Percentiles rank a stretch among this genome's conserved stretches.
Conservation (phyloP, 2,888 invertebrate species). For the Diaperis boleti region DNA sequence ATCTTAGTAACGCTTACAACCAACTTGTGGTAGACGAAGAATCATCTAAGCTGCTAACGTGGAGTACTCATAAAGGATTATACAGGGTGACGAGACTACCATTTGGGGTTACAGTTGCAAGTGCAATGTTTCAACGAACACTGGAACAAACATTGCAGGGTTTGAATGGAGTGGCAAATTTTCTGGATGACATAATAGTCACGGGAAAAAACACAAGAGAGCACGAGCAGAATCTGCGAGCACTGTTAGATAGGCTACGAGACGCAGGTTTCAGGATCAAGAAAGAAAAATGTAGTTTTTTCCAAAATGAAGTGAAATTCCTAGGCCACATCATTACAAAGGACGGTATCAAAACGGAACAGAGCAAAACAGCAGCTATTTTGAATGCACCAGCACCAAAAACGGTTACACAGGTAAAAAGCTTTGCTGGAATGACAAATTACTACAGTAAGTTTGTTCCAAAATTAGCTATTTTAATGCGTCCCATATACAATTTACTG, state of each 20-base stretch:
- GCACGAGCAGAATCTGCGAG: constrained; percentile 48
- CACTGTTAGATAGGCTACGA: constrained; percentile 47
- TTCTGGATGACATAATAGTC: constrained; percentile 56
- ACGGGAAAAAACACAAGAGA: constrained; percentile 48
- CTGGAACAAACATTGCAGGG: constrained; percentile 57
- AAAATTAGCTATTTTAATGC: constrained; percentile 23
- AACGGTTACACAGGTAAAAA: constrained; percentile 34
- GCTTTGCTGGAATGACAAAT: constrained; percentile 41
- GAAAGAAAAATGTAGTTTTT: constrained; percentile 57
- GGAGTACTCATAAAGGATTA: constrained; percentile 58
- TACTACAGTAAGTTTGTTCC: constrained; percentile 42
- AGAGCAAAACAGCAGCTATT: constrained; percentile 45
- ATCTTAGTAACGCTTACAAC: constrained; percentile 52
- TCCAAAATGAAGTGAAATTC: constrained; percentile 54
- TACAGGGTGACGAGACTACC: constrained; percentile 57
- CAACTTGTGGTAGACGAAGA: constrained; percentile 56
- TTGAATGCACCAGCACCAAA: constrained; percentile 37
- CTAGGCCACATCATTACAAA: constrained; percentile 50
- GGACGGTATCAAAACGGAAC: constrained; percentile 43
- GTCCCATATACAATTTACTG: constrained; percentile 39
- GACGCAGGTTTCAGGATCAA: constrained; percentile 53
- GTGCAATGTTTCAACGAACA: constrained; percentile 58
- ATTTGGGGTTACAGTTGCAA: constrained; percentile 54
- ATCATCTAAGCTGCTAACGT: constrained; percentile 51
- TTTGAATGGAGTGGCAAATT: constrained; percentile 51